A percentile compares a stretch with the other conserved stretches of the same genome.
phyloP scores from a whole-genome alignment of 37 sponge, comb jelly and placozoan species.

The Halichondria panicea region DNA sequence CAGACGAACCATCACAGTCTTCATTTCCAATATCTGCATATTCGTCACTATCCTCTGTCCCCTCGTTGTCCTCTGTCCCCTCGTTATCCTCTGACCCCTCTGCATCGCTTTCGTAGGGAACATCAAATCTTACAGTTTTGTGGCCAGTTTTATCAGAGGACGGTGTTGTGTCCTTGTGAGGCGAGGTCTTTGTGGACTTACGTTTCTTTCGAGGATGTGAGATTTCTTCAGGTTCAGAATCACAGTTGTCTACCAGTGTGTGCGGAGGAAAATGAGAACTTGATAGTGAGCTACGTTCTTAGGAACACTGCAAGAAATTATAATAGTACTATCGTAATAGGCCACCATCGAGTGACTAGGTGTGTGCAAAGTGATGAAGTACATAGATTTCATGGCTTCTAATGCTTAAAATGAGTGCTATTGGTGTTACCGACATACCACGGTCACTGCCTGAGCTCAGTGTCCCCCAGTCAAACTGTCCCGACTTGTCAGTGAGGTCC shows the following conservation, averaged over 20 bases:
- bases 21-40: background rate
- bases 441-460: conserved; percentile 13
- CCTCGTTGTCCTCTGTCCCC: background rate
- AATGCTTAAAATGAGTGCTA: background rate
- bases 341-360: no score
- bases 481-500: conserved; percentile 35
- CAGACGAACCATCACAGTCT: background rate
- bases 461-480: no score
- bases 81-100: background rate
- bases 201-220: background rate
- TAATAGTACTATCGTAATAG: no score
- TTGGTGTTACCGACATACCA: background rate
- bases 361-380: background rate
- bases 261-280: no score
- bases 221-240: conserved; percentile 6
- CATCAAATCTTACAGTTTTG: background rate
- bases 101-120: background rate
- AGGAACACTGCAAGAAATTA: no score
- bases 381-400: background rate
- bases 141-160: no score
- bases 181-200: no score
- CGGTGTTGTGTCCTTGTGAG: no score
- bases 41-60: conserved; percentile 6
- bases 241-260: no score
- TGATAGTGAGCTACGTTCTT: no score